Evolutionary conservation across 2,888 invertebrate genomes (phyloP).

Genomic region (Melanargia galathea): DNA sequence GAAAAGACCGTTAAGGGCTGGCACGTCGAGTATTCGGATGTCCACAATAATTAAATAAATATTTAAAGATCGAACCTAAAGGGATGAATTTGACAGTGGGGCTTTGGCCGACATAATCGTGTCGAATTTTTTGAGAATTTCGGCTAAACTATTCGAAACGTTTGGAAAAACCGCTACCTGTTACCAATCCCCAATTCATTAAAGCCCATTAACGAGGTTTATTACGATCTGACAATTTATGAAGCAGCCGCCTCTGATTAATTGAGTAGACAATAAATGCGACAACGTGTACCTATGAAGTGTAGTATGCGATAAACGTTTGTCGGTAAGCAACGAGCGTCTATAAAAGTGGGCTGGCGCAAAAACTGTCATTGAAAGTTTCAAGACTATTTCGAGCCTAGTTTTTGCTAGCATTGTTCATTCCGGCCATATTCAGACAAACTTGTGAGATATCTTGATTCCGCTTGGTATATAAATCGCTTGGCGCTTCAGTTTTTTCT

Average conservation of each 20-base stretch:
- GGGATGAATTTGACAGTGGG: slow-evolving; percentile 23
- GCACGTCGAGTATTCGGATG: neutral
- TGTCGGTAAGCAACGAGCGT: slow-evolving; percentile 16
- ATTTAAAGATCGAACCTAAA: slow-evolving; percentile 23
- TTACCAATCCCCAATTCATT: slow-evolving; percentile 76
- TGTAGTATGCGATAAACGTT: slow-evolving; percentile 18
- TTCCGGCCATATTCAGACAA: slow-evolving; percentile 12
- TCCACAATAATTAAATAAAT: slow-evolving; percentile 23
- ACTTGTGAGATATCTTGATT: slow-evolving; percentile 10
- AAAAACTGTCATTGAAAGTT: slow-evolving; percentile 23
- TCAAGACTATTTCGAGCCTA: slow-evolving; percentile 15
- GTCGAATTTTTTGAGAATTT: slow-evolving; percentile 53
- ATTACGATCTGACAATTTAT: slow-evolving; percentile 66
- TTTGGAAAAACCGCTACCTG: slow-evolving; percentile 64
- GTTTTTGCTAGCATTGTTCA: slow-evolving; percentile 16
- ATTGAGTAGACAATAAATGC: slow-evolving; percentile 58
- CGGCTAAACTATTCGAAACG: slow-evolving; percentile 59
- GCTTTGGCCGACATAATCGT: slow-evolving; percentile 50
- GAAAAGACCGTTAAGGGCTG: neutral
- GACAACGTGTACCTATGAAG: slow-evolving; percentile 47
- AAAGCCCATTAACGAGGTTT: slow-evolving; percentile 71
- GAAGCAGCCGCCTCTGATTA: slow-evolving; percentile 61
- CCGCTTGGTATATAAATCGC: slow-evolving; percentile 4
- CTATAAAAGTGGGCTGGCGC: slow-evolving; percentile 6
- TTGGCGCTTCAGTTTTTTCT: slow-evolving; percentile 4